Conservation (phyloP, 2,888 invertebrate genomes). For the Tenodera sinensis region DNA sequence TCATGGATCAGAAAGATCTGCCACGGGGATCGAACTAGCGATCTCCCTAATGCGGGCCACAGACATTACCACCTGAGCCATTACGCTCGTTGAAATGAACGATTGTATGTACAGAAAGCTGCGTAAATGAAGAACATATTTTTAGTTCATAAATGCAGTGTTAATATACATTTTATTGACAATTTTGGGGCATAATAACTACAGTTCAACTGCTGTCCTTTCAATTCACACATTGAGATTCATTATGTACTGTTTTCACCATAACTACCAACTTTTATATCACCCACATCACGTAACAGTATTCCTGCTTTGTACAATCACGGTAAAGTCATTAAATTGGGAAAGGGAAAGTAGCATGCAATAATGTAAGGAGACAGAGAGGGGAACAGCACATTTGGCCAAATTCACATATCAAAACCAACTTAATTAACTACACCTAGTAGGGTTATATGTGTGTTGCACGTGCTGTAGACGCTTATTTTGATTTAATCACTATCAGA, state of each 20-base stretch:
- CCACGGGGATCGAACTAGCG: too few relatives aligned
- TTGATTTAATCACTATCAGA: neutral
- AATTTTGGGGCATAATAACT: too few relatives aligned
- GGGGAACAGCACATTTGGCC: neutral
- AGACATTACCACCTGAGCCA: too few relatives aligned
- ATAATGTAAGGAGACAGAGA: neutral
- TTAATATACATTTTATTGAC: too few relatives aligned
- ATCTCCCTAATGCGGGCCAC: too few relatives aligned
- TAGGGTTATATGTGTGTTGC: neutral
- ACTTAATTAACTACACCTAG: conserved; percentile 2
- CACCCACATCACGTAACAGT: neutral
- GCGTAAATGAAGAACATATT: too few relatives aligned
- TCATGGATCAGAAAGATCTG: too few relatives aligned
- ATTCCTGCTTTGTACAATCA: neutral
- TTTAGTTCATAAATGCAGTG: too few relatives aligned
- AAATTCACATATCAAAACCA: neutral
- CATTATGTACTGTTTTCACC: neutral
- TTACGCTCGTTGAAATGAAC: too few relatives aligned
- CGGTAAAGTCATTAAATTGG: neutral
- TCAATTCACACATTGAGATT: neutral
- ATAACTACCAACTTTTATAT: neutral
- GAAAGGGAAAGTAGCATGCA: neutral
- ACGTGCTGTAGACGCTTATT: neutral
- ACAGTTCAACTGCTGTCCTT: neutral
- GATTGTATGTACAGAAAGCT: too few relatives aligned